Base-by-base conservation (phyloP, 1,140 invertebrate species). In the Dolichoris vasculosae region DNA sequence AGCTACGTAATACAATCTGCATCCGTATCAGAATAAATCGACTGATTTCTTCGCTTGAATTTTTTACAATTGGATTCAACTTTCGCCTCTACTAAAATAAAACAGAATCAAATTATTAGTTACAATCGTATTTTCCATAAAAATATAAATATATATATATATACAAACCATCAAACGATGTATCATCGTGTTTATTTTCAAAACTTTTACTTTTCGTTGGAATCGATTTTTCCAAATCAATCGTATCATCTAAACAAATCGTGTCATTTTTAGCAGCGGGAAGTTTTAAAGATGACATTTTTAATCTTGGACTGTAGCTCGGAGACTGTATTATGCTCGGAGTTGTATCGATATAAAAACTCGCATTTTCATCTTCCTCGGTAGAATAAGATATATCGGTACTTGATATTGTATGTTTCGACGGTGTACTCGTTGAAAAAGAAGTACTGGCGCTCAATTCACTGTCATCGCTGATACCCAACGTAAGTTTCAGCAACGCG, bases 41-140 rank as follows among this genome's bases (percentile, higher is more conserved):
- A 90, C 86, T 91, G 88, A 88, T 93, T 93, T 13, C 92, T 88
- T n/a, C 92, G 81, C 64, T 92, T 93, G 40, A 93, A 92, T 87
- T 92, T 92, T 71, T 93, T 93, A 75, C 84, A 87, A 67, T 91
- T 88, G 73, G 89, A 87, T 67, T 90, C 90, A 2, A 69, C 80
- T 55, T 80, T 81, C 23, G 84, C 51, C n/a, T 63, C 83, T 63
- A 77, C 51, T n/a, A 80, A 82, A 38, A 83, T 75, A 64, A 73
- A 87, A 90, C 78, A 67, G 55, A 82, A 20, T 82, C 80, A 85
- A 48, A 46, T 48, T 26, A 2, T 48, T 69, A 32, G 23, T n/a
- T 46, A 76, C 1, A 2, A 78, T 48, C 84, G 7, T 43, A 63
- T 83, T 20, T 26, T 76, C 59, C 75, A 86, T 55, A 63, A 85